Percentiles rank a stretch among this genome's conserved stretches.
Conservation (phyloP, 2,113 vertebrate genomes). For the Scophthalmus maximus region DNA sequence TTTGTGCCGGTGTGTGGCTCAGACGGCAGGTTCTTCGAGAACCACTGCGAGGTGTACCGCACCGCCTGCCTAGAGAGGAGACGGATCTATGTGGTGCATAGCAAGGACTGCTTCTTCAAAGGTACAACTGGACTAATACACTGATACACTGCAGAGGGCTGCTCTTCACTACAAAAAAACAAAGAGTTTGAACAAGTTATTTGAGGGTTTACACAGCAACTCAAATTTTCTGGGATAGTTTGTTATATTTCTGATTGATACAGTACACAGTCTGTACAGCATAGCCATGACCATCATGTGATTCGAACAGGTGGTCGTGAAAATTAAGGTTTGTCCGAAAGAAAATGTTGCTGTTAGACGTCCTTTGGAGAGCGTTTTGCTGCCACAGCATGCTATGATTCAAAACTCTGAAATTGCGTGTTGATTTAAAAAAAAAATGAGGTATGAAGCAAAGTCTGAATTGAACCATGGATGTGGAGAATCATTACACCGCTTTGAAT, state of each 20-base stretch:
- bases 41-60: constrained; percentile 94
- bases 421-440: too few species aligned
- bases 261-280: too few species aligned
- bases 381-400: too few species aligned
- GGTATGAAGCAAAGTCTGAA: too few species aligned
- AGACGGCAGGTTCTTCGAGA: constrained; percentile 92
- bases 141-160: background rate
- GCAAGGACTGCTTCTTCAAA: constrained; percentile 97
- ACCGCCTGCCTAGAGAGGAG: constrained; percentile 89
- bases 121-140: constrained; percentile 78
- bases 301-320: constrained; percentile 13
- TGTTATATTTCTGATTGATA: background rate
- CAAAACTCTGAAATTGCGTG: too few species aligned
- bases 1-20: constrained; percentile 95
- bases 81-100: constrained; percentile 86
- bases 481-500: background rate
- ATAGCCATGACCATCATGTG: background rate
- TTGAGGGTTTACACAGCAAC: background rate
- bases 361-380: too few species aligned
- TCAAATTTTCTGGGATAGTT: background rate
- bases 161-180: background rate
- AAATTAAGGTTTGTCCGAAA: background rate
- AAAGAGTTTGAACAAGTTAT: background rate
- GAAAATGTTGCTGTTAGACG: constrained; percentile 3
- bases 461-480: too few species aligned